Base-by-base conservation (phyloP, 2,113 vertebrate species). In the Mus pahari region DNA sequence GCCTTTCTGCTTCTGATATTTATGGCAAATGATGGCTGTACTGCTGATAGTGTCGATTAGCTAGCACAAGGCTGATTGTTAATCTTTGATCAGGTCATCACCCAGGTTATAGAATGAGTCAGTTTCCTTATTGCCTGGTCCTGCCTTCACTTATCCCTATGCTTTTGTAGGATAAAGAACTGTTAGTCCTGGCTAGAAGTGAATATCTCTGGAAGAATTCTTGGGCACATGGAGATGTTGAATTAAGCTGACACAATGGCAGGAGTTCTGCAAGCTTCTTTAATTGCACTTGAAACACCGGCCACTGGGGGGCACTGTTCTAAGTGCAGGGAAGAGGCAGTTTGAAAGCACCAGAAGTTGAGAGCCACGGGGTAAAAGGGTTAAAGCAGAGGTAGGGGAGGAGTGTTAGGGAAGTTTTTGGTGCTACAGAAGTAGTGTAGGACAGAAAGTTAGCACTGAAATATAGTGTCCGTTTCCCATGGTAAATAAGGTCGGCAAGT, bases 301-400 rank as follows among this genome's bases (percentile, higher is more conserved):
- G 22, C 70, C 93, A 68, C 55, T 66, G 10, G 94, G 90, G 79
- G 94, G 28, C 82, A 90, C 86, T 62, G 60, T 82, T 94, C 70
- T 55, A 64, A 45, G 42, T 39, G 20, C n/a, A 70, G 45, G 31
- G 75, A 42, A 78, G 92, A 84, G 71, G 11, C 28, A 86, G n/a
- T 14, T 62, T 7, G 26, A 73, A 45, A 81, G 86, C 2, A 5
- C 0, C 2, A 26, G 64, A 45, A n/a, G 19, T 26, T 75, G 58
- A 92, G 1, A 81, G 58, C 33, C 45, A 55, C 16, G 28, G 90
- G 39, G 31, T 14, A 36, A 77, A 90, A 92, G 5, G 45, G 58
- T 33, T 66, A 24, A 73, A 58, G 22, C 16, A 26, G 10, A 14
- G 3, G 24, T 66, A 3, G 17, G 7, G 22, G 4, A 36, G 36